These are phyloP conservation scores for Jacana jacana DNA, from an alignment of 2,113 vertebrate genomes.

Conservation along the genomic window DNA sequence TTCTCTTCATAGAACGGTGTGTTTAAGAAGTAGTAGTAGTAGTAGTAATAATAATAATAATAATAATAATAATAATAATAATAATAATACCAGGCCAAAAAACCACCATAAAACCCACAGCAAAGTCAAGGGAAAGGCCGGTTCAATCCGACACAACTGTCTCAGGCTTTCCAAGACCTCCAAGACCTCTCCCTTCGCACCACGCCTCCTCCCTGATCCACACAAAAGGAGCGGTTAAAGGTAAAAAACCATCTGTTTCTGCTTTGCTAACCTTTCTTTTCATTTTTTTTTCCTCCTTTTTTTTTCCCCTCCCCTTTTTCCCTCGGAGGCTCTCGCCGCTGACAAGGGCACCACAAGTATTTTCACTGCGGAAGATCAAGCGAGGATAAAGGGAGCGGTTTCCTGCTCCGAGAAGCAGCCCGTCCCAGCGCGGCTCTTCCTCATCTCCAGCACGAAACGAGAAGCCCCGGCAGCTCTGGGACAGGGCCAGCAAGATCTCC, in stretches of 20 bases:
- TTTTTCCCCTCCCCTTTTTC: neutral
- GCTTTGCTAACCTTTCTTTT: neutral
- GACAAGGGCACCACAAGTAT: constrained; percentile 11
- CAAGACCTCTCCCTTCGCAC: neutral
- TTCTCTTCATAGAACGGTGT: neutral
- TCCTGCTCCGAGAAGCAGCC: constrained; percentile 27
- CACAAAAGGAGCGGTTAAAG: neutral
- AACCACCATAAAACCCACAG: neutral
- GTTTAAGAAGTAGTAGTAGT: constrained; percentile 14
- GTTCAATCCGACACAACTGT: neutral
- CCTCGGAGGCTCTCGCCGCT: constrained; percentile 31
- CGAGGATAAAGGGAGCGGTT: constrained; percentile 55
- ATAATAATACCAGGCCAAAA: neutral
- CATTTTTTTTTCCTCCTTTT: neutral
- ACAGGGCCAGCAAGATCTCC: neutral
- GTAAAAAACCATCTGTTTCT: constrained; percentile 47
- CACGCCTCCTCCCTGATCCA: neutral
- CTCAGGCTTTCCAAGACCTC: neutral
- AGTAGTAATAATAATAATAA: neutral
- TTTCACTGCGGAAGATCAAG: constrained; percentile 57
- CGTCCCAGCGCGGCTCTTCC: neutral
- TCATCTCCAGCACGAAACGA: neutral
- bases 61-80: neutral
- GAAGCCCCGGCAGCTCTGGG: neutral
- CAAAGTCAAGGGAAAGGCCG: constrained; percentile 7